Base-by-base conservation (phyloP, 2,797 vertebrate species). In the Gallirallus australis region DNA sequence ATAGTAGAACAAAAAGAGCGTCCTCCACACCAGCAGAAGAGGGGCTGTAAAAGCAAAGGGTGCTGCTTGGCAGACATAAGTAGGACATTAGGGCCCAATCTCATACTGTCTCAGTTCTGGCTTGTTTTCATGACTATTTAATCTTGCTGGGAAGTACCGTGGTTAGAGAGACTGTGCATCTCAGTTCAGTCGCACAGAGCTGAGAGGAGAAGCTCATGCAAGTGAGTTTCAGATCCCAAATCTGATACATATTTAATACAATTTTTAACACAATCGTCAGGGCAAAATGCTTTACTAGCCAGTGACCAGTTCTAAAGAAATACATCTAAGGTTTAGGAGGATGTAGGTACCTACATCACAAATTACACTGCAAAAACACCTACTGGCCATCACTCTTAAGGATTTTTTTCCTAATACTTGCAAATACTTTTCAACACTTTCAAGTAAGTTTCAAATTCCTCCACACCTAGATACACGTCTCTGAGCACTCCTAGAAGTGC, bases 71-170 rank as follows among this genome's bases (percentile, higher is more conserved):
- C 60, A 77, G 56, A 66, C 11, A 76, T 57, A 90, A 76, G 52
- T 39, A 92, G 71, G 73, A 78, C 90, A 81, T 71, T 50, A 77
- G 68, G 48, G 13, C 59, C 13, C 28, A 50, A 2, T 70, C 56
- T 86, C 48, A 45, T 20, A 27, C 11, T 72, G 19, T 48, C 66
- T 86, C 81, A 80, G 31, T 60, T 95, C 81, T 95, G 77, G 21
- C 53, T 80, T 40, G 31, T 35, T 50, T 20, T 89, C 86, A 93
- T 90, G 52, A 86, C 88, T 93, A 93, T 92, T 95, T 96, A 59
- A 80, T 93, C 31, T 89, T 94, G 31, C 68, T 94, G 86, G 59
- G 83, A 95, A 92, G 70, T 53, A 56, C 30, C 33, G 56, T 54
- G 45, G 35, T 53, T 93, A 39, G 48, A 88, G 31, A 92, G 39